Evolutionary conservation across 23 tunicate genomes (phyloP).

Genomic region (Trididemnum miniatum): DNA sequence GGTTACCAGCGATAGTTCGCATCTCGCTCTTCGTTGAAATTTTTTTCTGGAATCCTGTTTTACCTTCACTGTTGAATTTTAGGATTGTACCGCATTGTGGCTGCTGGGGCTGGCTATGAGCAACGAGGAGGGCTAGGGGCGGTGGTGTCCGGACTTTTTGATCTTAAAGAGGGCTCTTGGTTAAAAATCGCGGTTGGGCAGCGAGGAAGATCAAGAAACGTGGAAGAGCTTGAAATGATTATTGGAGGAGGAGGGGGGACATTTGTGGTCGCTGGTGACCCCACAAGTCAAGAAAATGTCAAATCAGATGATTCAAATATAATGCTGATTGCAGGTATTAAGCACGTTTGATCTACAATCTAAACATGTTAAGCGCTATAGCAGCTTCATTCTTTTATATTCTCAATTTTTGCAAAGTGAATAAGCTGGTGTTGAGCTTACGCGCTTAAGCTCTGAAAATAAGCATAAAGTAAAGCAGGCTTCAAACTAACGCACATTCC

Average conservation of each 20-base stretch:
- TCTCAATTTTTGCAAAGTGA: no score
- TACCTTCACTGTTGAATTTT: neutral
- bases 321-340: constrained; percentile 68
- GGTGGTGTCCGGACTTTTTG: constrained; percentile 65
- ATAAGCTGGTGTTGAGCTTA: no score
- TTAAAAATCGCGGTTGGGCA: constrained; percentile 87
- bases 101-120: constrained; percentile 90
- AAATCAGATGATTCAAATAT: constrained; percentile 21
- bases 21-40: neutral
- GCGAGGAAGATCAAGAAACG: constrained; percentile 46
- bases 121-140: constrained; percentile 89
- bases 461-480: no score
- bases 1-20: no score
- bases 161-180: constrained; percentile 56
- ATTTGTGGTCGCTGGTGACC: constrained; percentile 65
- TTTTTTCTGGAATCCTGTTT: neutral
- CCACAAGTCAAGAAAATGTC: neutral
- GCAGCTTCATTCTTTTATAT: no score
- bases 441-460: no score
- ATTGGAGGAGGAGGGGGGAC: constrained; percentile 92
- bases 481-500: no score
- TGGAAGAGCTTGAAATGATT: constrained; percentile 6
- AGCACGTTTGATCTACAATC: no score
- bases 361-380: no score
- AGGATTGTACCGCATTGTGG: constrained; percentile 84